A percentile compares a stretch with the other conserved stretches of the same genome.
These are phyloP conservation scores for Sterrhoptilus dennistouni DNA, from an alignment of 2,113 vertebrate genomes.

Conservation along the genomic window DNA sequence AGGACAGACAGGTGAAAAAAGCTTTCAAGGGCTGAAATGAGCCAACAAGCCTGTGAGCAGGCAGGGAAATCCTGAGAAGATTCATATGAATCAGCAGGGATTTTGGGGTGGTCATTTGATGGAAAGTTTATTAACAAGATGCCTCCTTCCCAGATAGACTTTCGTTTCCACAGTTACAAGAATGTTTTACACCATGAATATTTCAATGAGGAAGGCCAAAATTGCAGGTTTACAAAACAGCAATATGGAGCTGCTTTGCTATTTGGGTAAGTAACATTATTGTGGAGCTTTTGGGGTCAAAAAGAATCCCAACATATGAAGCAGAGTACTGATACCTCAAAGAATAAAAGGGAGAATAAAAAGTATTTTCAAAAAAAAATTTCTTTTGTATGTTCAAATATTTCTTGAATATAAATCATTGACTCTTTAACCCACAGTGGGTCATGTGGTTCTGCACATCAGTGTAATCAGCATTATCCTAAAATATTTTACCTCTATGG, in stretches of 20 bases:
- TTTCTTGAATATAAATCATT: background rate
- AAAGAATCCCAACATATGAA: background rate
- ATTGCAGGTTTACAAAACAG: background rate
- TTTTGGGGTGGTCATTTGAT: background rate
- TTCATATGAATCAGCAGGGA: background rate
- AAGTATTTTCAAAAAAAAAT: background rate
- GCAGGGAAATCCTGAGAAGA: background rate
- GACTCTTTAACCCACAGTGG: background rate
- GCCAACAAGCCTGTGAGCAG: background rate
- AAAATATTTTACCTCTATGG: background rate
- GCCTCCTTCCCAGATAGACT: background rate
- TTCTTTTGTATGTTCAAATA: background rate
- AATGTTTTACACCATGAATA: background rate
- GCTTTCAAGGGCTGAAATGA: background rate
- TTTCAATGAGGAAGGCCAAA: background rate
- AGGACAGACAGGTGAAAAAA: background rate
- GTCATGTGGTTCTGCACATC: background rate
- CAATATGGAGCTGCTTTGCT: background rate
- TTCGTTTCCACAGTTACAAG: background rate
- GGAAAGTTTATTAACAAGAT: background rate
- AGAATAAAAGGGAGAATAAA: background rate
- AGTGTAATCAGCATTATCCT: background rate
- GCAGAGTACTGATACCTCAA: background rate
- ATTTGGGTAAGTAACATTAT: background rate
- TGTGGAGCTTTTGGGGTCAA: background rate